Conservation (phyloP, 2,797 vertebrate species). For the Platyrinchus mystaceus region DNA sequence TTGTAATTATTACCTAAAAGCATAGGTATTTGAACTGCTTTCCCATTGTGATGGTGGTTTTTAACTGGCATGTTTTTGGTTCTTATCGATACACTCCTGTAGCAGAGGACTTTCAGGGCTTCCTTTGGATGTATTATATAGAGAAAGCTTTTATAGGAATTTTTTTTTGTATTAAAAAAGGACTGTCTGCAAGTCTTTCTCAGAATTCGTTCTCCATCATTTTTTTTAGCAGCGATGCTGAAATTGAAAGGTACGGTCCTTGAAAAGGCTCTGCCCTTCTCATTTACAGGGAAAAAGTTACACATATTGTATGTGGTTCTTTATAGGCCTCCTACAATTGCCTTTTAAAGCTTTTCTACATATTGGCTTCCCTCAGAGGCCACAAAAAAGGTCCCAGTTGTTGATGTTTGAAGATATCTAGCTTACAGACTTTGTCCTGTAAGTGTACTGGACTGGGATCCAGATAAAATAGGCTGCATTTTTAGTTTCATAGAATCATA, state of each 20-base stretch:
- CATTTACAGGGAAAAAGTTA: neutral
- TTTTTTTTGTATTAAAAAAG: neutral
- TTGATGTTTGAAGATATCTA: neutral
- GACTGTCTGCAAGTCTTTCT: neutral
- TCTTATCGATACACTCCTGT: neutral
- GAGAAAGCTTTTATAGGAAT: neutral
- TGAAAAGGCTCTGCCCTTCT: neutral
- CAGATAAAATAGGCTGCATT: neutral
- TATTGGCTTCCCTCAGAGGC: neutral
- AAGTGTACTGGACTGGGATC: neutral
- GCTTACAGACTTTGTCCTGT: neutral
- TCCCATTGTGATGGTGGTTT: neutral
- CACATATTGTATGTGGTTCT: neutral
- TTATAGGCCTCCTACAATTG: neutral
- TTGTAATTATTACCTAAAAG: slow-evolving; percentile 11
- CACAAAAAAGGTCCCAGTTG: neutral
- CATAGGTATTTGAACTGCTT: neutral
- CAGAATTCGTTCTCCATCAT: neutral
- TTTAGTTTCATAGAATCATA: neutral
- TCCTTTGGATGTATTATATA: neutral
- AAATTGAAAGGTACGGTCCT: neutral
- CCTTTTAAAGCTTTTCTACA: neutral
- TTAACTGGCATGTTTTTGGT: neutral
- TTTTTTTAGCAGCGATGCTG: neutral
- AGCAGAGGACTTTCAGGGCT: neutral